Conservation (phyloP, 2,113 vertebrate genomes). For the Turdus rufiventris region DNA sequence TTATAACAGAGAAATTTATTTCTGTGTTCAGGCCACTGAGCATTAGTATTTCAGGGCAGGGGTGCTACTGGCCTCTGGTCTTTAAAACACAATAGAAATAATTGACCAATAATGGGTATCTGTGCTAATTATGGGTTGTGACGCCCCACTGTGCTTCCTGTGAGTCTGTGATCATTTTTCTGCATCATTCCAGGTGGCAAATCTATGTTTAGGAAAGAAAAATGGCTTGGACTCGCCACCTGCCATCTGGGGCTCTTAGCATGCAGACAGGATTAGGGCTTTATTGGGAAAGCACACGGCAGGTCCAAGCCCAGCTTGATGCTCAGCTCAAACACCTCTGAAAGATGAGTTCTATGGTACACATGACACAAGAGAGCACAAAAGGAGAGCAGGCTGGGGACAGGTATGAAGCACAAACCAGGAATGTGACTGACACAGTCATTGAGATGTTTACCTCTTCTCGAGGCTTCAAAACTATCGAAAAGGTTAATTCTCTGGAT, state of each 20-base stretch:
- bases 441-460: conserved; percentile 83
- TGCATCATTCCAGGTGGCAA: conserved; percentile 41
- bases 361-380: background rate
- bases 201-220: background rate
- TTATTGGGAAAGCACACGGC: background rate
- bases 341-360: background rate
- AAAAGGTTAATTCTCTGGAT: conserved; percentile 98
- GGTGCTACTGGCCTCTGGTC: background rate
- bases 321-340: background rate
- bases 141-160: background rate
- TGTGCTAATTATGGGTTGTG: background rate
- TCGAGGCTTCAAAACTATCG: conserved; percentile 96
- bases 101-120: background rate
- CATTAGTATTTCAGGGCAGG: background rate
- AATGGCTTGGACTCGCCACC: background rate
- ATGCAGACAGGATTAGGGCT: background rate
- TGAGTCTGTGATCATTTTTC: background rate
- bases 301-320: background rate
- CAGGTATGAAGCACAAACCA: background rate
- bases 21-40: background rate
- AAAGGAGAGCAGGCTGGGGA: background rate
- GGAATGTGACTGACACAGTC: background rate
- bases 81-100: background rate
- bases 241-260: conserved; percentile 27
- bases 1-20: background rate